Evolutionary conservation across 1,140 invertebrate genomes (phyloP).

Genomic region (Pogonomyrmex barbatus): DNA sequence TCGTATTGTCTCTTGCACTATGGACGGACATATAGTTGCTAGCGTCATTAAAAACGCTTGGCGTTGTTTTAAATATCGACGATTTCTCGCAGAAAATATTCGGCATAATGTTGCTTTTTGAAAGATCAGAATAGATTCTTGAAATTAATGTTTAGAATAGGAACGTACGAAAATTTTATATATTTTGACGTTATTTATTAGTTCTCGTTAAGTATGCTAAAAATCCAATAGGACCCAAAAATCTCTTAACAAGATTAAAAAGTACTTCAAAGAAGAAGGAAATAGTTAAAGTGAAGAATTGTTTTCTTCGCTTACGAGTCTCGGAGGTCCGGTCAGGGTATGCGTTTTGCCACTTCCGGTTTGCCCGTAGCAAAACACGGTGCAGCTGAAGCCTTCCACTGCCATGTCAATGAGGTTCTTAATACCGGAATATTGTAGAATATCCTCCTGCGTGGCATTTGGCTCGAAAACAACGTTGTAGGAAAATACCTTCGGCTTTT

Average conservation of each 20-base stretch:
- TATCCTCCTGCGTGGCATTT: constrained; percentile 92
- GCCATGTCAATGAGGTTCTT: constrained; percentile 96
- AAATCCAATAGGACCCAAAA: not conserved
- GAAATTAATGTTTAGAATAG: not conserved
- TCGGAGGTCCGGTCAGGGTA: constrained; percentile 96
- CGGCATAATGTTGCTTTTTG: not conserved
- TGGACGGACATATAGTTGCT: constrained; percentile 15
- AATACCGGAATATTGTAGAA: constrained; percentile 93
- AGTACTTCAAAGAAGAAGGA: not conserved
- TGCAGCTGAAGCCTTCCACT: constrained; percentile 96
- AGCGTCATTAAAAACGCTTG: not conserved
- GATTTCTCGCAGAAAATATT: not conserved
- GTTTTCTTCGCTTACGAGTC: constrained; percentile 88
- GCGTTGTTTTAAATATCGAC: not conserved
- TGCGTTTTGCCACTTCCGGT: constrained; percentile 99
- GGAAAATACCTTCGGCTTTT: constrained; percentile 92
- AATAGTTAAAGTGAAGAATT: constrained; percentile 67
- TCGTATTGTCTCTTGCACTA: constrained; percentile 78
- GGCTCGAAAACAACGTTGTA: constrained; percentile 97
- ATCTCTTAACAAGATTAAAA: not conserved
- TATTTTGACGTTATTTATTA: not conserved
- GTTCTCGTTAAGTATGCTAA: not conserved
- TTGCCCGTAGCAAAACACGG: constrained; percentile 98
- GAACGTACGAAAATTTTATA: not conserved
- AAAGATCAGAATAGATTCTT: not conserved